A percentile compares a stretch with the other conserved stretches of the same genome.
Conservation (phyloP, 2,113 vertebrate species). For the Psittacula cyanocephala region DNA sequence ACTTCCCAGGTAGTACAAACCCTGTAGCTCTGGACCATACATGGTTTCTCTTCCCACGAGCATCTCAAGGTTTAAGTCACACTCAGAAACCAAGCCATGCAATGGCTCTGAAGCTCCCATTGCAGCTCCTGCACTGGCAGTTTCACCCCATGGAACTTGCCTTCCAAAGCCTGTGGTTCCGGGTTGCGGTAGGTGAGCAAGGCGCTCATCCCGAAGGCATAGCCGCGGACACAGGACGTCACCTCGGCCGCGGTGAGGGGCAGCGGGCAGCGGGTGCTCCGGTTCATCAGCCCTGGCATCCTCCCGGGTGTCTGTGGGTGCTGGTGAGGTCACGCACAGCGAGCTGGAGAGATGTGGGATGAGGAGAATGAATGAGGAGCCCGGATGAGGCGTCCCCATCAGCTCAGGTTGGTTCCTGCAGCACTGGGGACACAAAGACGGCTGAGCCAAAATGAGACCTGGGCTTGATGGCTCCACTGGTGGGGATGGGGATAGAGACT, state of each 20-base stretch:
- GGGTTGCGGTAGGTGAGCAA: conserved; percentile 92
- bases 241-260: conserved; percentile 87
- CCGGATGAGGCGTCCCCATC: background rate
- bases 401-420: background rate
- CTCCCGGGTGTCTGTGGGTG: background rate
- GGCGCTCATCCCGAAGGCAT: conserved; percentile 90
- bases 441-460: rapidly evolving
- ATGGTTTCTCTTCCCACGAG: background rate
- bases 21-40: background rate
- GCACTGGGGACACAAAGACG: background rate
- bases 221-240: conserved; percentile 90
- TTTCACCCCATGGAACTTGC: conserved; percentile 65
- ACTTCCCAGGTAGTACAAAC: background rate
- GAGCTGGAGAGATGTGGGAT: background rate
- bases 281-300: conserved; percentile 94
- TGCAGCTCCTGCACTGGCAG: background rate
- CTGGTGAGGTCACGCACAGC: background rate
- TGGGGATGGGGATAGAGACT: background rate
- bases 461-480: background rate
- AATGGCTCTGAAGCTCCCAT: background rate
- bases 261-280: conserved; percentile 73
- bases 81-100: background rate
- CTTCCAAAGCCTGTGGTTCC: conserved; percentile 87
- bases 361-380: background rate
- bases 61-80: background rate